A percentile compares a stretch with the other conserved stretches of the same genome.
Evolutionary conservation across 2,888 invertebrate genomes (phyloP).

Genomic region (Acanthococcus lagerstroemiae): DNA sequence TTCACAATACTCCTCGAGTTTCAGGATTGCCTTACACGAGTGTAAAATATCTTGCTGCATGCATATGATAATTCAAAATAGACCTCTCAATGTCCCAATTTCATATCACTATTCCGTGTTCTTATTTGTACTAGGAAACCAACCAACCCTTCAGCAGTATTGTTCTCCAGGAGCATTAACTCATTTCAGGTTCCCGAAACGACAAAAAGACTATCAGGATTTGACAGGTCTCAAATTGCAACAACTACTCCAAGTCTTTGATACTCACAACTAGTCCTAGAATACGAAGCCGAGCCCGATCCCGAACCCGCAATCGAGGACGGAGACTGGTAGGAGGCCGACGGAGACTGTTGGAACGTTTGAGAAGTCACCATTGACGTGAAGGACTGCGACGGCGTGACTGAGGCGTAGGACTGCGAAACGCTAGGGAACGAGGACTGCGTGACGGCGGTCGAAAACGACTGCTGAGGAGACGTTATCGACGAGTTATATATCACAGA

Average conservation of each 20-base stretch:
- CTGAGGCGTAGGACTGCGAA: slow-evolving; percentile 15
- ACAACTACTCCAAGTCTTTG: too few relatives aligned
- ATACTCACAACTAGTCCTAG: slow-evolving; percentile 15
- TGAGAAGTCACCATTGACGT: slow-evolving; percentile 15
- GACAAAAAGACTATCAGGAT: background rate
- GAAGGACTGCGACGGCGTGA: slow-evolving; percentile 12
- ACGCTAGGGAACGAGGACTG: slow-evolving; percentile 24
- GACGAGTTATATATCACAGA: slow-evolving; percentile 31
- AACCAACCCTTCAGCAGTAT: too few relatives aligned
- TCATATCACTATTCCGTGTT: too few relatives aligned
- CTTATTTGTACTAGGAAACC: too few relatives aligned
- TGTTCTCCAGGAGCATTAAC: too few relatives aligned
- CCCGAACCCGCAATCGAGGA: slow-evolving; percentile 15
- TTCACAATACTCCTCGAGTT: too few relatives aligned
- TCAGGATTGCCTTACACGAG: too few relatives aligned
- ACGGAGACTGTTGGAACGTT: slow-evolving; percentile 26
- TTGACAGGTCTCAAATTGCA: too few relatives aligned
- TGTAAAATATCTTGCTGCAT: too few relatives aligned
- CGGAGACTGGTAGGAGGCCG: slow-evolving; percentile 13
- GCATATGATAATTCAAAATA: too few relatives aligned
- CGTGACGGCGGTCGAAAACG: slow-evolving; percentile 13
- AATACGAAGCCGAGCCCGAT: slow-evolving; percentile 9
- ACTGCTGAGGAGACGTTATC: slow-evolving; percentile 15
- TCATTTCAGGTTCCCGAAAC: too few relatives aligned
- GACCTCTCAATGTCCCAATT: too few relatives aligned